A percentile compares a stretch with the other conserved stretches of the same genome.
phyloP scores from a whole-genome alignment of 2,888 invertebrate genomes.

The Pristionchus maxplancki region DNA sequence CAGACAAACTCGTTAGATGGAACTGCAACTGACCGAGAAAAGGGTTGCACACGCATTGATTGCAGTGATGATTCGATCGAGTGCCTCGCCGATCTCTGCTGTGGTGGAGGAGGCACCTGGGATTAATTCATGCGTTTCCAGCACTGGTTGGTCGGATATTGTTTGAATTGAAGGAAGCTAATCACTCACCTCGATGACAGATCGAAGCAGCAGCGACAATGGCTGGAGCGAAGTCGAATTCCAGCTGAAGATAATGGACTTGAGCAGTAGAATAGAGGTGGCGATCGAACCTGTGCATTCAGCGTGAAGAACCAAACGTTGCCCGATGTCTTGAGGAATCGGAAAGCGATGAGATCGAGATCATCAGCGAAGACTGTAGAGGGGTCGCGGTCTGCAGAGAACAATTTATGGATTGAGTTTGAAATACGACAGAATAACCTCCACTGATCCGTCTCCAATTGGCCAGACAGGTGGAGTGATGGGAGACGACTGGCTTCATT shows the following conservation, averaged over 20 bases:
- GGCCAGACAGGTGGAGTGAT: constrained; percentile 53
- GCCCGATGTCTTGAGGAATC: constrained; percentile 51
- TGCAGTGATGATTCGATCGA: constrained; percentile 52
- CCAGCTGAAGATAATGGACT: constrained; percentile 48
- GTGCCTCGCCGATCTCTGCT: constrained; percentile 53
- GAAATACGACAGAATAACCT: neutral
- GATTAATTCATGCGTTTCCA: neutral
- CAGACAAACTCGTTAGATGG: neutral
- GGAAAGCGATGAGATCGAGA: constrained; percentile 55
- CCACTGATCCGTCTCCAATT: constrained; percentile 54
- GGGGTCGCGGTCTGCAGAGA: constrained; percentile 46
- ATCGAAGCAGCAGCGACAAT: constrained; percentile 32
- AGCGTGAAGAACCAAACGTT: constrained; percentile 57
- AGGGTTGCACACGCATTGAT: constrained; percentile 3
- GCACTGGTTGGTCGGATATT: too few relatives aligned
- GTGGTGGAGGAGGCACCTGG: neutral
- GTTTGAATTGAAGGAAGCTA: neutral
- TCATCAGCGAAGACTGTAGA: constrained; percentile 36
- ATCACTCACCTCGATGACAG: neutral
- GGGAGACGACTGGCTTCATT: constrained; percentile 56
- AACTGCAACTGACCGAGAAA: neutral
- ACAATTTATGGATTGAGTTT: too few relatives aligned
- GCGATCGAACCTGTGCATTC: constrained; percentile 51
- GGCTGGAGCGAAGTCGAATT: constrained; percentile 44
- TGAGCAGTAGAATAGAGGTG: neutral